A percentile compares a stretch with the other conserved stretches of the same genome.
Conservation (phyloP, 2,113 vertebrate genomes). For the Sinocyclocheilus anshuiensis region DNA sequence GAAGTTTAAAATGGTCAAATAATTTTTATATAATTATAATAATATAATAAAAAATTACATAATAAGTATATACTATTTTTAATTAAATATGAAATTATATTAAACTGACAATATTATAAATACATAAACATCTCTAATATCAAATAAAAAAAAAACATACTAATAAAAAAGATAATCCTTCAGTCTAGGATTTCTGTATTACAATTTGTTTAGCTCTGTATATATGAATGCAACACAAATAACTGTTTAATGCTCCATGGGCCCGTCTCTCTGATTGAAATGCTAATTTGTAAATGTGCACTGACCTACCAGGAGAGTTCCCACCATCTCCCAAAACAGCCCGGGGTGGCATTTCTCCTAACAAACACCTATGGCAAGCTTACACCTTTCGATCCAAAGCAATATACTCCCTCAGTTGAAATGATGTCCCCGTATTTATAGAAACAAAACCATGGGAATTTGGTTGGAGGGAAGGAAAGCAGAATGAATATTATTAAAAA, state of each 20-base stretch:
- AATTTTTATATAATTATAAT: no score
- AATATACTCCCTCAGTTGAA: constrained; percentile 79
- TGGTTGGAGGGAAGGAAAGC: constrained; percentile 58
- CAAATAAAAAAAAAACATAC: neutral
- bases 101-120: neutral
- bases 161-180: constrained; percentile 7
- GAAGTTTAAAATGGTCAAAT: constrained; percentile 1
- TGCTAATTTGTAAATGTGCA: constrained; percentile 80
- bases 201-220: constrained; percentile 69
- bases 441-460: constrained; percentile 79
- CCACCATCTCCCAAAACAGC: constrained; percentile 71
- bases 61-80: no score
- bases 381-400: constrained; percentile 75
- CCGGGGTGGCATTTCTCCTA: constrained; percentile 75
- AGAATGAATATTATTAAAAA: constrained; percentile 79
- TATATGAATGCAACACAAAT: constrained; percentile 67
- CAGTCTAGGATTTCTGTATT: neutral
- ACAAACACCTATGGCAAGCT: constrained; percentile 75
- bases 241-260: constrained; percentile 70
- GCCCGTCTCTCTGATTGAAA: constrained; percentile 77
- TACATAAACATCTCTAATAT: neutral
- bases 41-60: no score
- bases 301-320: constrained; percentile 68
- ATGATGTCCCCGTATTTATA: constrained; percentile 76
- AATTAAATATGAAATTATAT: no score